A percentile compares a stretch with the other conserved stretches of the same genome.
These are phyloP conservation scores for Sceliomorpha sp. DNA, from an alignment of 2,888 invertebrate species.

Conservation along the genomic window DNA sequence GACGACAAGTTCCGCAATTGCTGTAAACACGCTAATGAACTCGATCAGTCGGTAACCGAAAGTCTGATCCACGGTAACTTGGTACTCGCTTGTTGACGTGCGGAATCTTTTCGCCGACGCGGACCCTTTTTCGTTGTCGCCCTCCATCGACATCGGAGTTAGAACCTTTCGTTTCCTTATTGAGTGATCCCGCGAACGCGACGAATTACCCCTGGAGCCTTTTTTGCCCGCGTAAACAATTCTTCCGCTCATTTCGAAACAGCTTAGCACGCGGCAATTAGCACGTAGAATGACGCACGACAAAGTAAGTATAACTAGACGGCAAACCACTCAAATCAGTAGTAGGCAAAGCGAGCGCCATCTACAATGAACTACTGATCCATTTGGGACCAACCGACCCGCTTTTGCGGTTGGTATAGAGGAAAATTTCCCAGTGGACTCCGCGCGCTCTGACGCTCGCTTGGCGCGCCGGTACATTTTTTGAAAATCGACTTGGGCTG, in stretches of 20 bases:
- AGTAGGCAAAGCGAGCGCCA: constrained; percentile 12
- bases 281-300: background rate
- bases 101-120: constrained; percentile 53
- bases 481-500: constrained; percentile 12
- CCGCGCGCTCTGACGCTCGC: constrained; percentile 18
- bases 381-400: too few relatives aligned
- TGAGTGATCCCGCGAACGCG: constrained; percentile 6
- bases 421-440: constrained; percentile 20
- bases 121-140: constrained; percentile 20
- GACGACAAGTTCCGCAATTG: constrained; percentile 50
- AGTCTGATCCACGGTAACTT: constrained; percentile 45
- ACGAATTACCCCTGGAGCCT: constrained; percentile 4
- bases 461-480: constrained; percentile 18
- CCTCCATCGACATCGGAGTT: constrained; percentile 6
- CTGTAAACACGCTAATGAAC: constrained; percentile 54
- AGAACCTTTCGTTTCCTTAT: constrained; percentile 9
- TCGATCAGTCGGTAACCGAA: constrained; percentile 55
- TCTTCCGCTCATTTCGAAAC: background rate
- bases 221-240: constrained; percentile 19
- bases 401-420: constrained; percentile 13
- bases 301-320: too few relatives aligned
- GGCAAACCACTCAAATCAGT: too few relatives aligned
- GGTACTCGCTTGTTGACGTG: constrained; percentile 17
- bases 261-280: background rate
- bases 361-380: constrained; percentile 14